Evolutionary conservation across 2,113 vertebrate species (phyloP).

Genomic region (Apeltes quadracus): DNA sequence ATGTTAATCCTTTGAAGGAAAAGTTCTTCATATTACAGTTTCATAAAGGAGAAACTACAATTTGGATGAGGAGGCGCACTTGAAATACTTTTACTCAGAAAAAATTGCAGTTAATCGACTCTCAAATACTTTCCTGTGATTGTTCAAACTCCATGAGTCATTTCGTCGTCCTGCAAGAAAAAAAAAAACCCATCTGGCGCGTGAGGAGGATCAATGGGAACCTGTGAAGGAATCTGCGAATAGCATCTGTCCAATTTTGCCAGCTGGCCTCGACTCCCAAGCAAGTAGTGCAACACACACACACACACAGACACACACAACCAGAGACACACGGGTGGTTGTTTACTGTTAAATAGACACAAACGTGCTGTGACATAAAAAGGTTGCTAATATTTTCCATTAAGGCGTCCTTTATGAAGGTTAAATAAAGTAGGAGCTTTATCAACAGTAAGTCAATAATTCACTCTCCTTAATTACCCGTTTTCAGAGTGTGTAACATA

Average conservation of each 20-base stretch:
- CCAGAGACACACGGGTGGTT: not conserved
- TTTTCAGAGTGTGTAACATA: no score
- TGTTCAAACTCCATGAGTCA: conserved; percentile 38
- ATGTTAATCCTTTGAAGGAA: no score
- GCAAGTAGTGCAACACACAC: conserved; percentile 3
- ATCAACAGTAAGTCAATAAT: not conserved
- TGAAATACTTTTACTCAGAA: conserved; percentile 19
- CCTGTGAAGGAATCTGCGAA: conserved; percentile 13
- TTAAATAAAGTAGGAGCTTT: not conserved
- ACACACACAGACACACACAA: conserved; percentile 10
- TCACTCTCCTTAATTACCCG: not conserved
- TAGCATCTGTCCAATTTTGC: conserved; percentile 27
- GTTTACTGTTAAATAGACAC: not conserved
- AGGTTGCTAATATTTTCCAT: not conserved
- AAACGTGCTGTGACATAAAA: not conserved
- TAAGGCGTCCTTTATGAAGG: not conserved
- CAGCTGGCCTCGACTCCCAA: not conserved
- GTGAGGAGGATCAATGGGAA: conserved; percentile 20
- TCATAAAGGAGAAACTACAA: no score
- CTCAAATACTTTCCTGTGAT: conserved; percentile 37
- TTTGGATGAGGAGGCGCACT: no score
- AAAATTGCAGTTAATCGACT: conserved; percentile 11
- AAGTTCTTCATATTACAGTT: no score
- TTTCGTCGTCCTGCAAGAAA: conserved; percentile 17
- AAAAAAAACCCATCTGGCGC: conserved; percentile 31